Evolutionary conservation across 2,113 vertebrate genomes (phyloP).

Genomic region (Sander vitreus): DNA sequence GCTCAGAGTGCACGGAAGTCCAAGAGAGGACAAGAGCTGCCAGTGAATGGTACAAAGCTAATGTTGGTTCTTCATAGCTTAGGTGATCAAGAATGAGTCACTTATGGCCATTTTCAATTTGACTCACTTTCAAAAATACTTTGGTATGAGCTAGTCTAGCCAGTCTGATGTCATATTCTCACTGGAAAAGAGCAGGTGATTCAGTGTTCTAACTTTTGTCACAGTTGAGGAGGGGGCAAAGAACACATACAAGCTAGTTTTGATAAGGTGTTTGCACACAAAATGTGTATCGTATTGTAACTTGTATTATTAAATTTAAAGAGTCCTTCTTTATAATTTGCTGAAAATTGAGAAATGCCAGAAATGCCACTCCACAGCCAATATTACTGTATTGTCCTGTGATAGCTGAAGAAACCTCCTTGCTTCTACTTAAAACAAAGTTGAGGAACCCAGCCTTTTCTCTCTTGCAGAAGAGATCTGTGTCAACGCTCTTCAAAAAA

Average conservation of each 20-base stretch:
- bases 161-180: neutral
- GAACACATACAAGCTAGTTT: neutral
- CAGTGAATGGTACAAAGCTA: neutral
- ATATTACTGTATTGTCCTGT: neutral
- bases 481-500: conserved; percentile 52
- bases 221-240: neutral
- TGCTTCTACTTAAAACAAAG: conserved; percentile 6
- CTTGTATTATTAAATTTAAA: neutral
- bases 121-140: neutral
- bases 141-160: neutral
- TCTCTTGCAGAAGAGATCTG: conserved; percentile 31
- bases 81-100: neutral
- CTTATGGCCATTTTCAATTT: neutral
- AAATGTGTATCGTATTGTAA: no score
- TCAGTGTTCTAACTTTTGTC: neutral
- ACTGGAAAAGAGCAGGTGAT: neutral
- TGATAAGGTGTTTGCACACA: neutral
- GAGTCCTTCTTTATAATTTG: neutral
- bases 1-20: neutral
- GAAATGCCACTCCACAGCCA: neutral
- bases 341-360: neutral
- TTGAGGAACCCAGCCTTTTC: neutral
- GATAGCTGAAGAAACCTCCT: neutral
- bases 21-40: neutral
- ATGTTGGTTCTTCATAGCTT: neutral